Evolutionary conservation across 2,888 invertebrate species (phyloP).

Genomic region (Cecidostiba fungosa): DNA sequence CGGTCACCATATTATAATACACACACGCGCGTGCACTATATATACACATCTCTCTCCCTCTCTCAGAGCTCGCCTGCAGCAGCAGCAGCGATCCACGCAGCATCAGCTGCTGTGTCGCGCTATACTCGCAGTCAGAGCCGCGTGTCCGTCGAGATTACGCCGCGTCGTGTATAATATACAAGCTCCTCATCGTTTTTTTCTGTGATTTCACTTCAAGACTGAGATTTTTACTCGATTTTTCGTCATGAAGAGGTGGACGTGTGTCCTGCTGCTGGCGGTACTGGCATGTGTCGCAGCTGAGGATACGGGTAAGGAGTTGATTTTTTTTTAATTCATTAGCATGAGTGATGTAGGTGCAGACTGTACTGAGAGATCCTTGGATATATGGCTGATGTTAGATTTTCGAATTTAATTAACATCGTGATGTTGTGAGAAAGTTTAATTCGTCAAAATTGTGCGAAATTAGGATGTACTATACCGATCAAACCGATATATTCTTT

Average conservation of each 20-base stretch:
- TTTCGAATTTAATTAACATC: neutral
- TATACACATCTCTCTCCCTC: neutral
- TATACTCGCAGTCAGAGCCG: slow-evolving; percentile 40
- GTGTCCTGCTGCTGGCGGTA: slow-evolving; percentile 2
- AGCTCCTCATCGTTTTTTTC: too few relatives aligned
- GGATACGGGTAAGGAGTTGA: neutral
- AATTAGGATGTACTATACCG: too few relatives aligned
- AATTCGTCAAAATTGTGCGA: too few relatives aligned
- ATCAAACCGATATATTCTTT: too few relatives aligned
- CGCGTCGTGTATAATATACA: neutral
- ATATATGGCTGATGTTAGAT: neutral
- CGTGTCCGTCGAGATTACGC: slow-evolving; percentile 44
- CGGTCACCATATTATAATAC: neutral
- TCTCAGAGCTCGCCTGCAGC: too few relatives aligned
- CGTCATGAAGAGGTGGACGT: slow-evolving; percentile 16
- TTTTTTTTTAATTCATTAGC: neutral
- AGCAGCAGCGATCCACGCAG: slow-evolving; percentile 15
- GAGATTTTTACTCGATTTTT: neutral
- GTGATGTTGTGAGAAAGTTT: too few relatives aligned
- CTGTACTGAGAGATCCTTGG: neutral
- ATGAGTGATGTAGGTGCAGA: neutral
- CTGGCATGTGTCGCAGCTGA: neutral
- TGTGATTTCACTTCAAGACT: neutral
- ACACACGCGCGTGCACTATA: neutral
- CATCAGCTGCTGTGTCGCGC: neutral